These are phyloP conservation scores for Caenorhabditis remanei DNA, from an alignment of 1,140 invertebrate species.

Conservation along the genomic window DNA sequence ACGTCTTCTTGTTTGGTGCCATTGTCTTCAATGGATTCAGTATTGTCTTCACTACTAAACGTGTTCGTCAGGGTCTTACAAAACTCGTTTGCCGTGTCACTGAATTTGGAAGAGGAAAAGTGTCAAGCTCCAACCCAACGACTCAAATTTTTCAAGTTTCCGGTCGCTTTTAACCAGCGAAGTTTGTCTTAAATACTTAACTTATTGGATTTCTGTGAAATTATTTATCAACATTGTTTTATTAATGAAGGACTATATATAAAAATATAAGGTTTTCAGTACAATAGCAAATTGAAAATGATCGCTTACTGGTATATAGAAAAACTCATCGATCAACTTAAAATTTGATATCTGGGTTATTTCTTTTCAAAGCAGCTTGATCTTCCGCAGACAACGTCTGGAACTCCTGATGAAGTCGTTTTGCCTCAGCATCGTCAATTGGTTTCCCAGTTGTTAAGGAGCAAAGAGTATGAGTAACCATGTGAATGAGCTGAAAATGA, in stretches of 20 bases:
- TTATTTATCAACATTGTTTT: too few species aligned
- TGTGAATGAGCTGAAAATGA: slow-evolving; percentile 7
- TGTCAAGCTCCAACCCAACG: not conserved
- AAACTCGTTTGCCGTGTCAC: not conserved
- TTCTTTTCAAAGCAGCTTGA: slow-evolving; percentile 34
- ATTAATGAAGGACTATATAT: too few species aligned
- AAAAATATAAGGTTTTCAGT: too few species aligned
- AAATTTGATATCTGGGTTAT: slow-evolving; percentile 46
- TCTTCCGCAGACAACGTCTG: slow-evolving; percentile 6
- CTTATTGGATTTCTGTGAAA: too few species aligned
- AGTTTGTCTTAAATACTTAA: not conserved
- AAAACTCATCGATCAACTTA: not conserved
- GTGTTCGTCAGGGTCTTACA: slow-evolving; percentile 4
- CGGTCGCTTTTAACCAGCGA: not conserved
- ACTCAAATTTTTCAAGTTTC: not conserved
- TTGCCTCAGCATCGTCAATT: not conserved
- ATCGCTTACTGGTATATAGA: too few species aligned
- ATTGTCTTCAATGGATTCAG: not conserved
- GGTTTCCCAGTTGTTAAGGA: not conserved
- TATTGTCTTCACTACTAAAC: not conserved
- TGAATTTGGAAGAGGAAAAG: not conserved
- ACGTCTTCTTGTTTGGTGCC: not conserved
- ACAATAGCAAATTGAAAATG: too few species aligned
- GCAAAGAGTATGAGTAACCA: slow-evolving; percentile 25
- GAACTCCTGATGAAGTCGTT: slow-evolving; percentile 36